Evolutionary conservation across 1,140 invertebrate genomes (phyloP).

Genomic region (Teleogryllus occipitalis): DNA sequence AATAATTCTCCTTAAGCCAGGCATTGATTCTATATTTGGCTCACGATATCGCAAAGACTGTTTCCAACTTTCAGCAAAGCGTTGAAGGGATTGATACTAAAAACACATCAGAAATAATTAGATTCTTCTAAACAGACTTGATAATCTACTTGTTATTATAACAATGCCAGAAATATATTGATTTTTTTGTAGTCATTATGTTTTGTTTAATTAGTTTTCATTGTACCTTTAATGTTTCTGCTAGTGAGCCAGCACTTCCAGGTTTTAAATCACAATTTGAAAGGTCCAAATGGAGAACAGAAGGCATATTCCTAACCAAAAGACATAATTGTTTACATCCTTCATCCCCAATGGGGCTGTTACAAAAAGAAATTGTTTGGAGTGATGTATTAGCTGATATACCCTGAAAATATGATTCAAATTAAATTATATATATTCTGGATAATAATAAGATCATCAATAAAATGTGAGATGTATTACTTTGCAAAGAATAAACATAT

Average conservation of each 20-base stretch:
- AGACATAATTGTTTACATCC: neutral
- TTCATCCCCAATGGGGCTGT: neutral
- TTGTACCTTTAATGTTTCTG: neutral
- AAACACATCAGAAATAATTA: constrained; percentile 18
- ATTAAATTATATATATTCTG: neutral
- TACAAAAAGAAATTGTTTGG: neutral
- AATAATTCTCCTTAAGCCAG: constrained; percentile 61
- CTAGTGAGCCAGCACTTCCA: neutral
- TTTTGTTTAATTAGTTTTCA: no score
- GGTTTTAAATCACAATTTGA: neutral
- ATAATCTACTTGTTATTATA: neutral
- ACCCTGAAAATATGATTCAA: neutral
- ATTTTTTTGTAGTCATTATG: no score
- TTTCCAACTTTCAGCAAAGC: constrained; percentile 71
- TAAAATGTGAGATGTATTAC: neutral
- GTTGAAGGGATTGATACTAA: constrained; percentile 44
- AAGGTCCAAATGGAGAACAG: neutral
- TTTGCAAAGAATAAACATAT: neutral
- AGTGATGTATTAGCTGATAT: neutral
- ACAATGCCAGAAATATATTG: no score
- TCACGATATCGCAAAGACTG: constrained; percentile 64
- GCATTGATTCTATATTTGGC: constrained; percentile 62
- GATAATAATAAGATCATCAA: no score
- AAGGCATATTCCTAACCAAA: neutral
- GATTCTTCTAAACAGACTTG: neutral